Evolutionary conservation across 2,113 vertebrate genomes (phyloP).

Genomic region (Struthidea cinerea): DNA sequence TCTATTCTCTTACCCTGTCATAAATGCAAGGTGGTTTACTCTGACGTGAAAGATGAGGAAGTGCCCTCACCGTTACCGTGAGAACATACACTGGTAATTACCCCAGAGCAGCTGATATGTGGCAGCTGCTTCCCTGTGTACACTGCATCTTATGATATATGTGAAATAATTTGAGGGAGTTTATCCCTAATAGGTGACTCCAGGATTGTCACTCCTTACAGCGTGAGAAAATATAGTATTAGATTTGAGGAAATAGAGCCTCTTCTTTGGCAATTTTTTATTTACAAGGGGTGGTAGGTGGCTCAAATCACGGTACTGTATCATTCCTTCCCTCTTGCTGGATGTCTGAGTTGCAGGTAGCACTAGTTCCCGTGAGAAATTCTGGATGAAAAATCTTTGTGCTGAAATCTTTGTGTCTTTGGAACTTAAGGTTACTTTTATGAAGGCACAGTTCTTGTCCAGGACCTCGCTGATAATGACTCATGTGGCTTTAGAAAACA

Average conservation of each 20-base stretch:
- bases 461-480: not conserved
- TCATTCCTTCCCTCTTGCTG: not conserved
- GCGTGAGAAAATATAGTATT: not conserved
- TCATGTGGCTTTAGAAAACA: not conserved
- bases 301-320: not conserved
- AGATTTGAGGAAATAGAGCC: not conserved
- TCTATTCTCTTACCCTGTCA: not conserved
- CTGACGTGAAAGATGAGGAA: conserved; percentile 34
- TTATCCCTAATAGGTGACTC: conserved; percentile 6
- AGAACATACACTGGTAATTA: conserved; percentile 17
- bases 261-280: not conserved
- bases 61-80: not conserved
- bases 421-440: not conserved
- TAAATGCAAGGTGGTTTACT: conserved; percentile 18
- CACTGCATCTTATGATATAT: not conserved
- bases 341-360: not conserved
- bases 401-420: not conserved
- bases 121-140: conserved; percentile 46
- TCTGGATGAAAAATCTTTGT: not conserved
- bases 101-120: conserved; percentile 3
- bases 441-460: not conserved
- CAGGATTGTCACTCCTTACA: not conserved
- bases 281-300: not conserved
- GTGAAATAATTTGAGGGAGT: conserved; percentile 8
- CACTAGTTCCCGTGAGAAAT: not conserved